These are phyloP conservation scores for Silurus glanis DNA, from an alignment of 2,113 vertebrate species.

Conservation along the genomic window DNA sequence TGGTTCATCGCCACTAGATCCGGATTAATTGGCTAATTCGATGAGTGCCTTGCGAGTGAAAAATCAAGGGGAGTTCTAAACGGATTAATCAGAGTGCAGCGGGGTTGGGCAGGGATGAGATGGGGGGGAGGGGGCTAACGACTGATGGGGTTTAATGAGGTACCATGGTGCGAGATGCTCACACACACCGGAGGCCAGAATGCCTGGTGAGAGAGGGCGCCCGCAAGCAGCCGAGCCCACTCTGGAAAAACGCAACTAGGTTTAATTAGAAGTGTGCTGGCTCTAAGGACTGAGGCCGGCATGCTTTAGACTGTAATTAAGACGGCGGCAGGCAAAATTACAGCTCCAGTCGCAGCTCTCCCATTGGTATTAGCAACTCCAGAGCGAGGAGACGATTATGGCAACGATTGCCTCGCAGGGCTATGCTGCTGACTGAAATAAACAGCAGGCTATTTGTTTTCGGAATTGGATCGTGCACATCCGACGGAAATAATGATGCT, in stretches of 20 bases:
- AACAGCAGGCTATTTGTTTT: conserved; percentile 37
- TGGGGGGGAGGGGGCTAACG: conserved; percentile 35
- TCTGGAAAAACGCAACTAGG: conserved; percentile 1
- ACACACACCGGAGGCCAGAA: conserved; percentile 62
- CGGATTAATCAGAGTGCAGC: conserved; percentile 79
- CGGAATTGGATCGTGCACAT: conserved; percentile 33
- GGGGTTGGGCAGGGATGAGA: conserved; percentile 60
- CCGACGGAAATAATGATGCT: conserved; percentile 38
- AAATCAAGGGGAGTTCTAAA: conserved; percentile 66
- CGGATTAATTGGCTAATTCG: conserved; percentile 78
- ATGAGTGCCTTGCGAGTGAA: conserved; percentile 70
- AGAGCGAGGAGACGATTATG: conserved; percentile 56
- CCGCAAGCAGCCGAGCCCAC: neutral
- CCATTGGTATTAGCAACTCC: conserved; percentile 42
- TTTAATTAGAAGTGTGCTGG: conserved; percentile 72
- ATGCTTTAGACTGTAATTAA: conserved; percentile 73
- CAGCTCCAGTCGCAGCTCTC: conserved; percentile 46
- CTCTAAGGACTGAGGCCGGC: conserved; percentile 61
- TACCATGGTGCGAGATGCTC: conserved; percentile 54
- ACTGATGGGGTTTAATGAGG: conserved; percentile 72
- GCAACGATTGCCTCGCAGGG: conserved; percentile 43
- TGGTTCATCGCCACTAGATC: conserved; percentile 65
- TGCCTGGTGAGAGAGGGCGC: conserved; percentile 43
- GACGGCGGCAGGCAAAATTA: conserved; percentile 50
- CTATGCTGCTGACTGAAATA: conserved; percentile 37